Evolutionary conservation across 2,113 vertebrate species (phyloP), one percentile per base, ranked within the genome.

Genomic region (Aptenodytes forsteri): DNA sequence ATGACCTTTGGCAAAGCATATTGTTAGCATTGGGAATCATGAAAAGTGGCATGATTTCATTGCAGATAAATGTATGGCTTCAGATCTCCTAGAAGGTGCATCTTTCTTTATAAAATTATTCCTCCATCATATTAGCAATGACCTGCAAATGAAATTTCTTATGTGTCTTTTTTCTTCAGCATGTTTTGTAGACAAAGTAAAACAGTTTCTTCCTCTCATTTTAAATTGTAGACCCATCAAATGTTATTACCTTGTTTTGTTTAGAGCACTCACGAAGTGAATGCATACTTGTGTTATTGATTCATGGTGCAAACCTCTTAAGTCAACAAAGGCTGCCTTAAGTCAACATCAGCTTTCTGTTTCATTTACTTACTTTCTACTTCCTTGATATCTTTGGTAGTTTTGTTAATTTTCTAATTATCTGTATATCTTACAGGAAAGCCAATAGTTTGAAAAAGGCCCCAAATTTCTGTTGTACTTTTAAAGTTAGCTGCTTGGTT

Each of bases 1-100:
- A 16, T 92, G 86, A 66, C 69, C 64, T 89, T 81, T 95, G 85
- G 46, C 86, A 95, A 89, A 90, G 50, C 85, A 44, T 70, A 30
- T 81, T 95, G 79, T 92, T 97, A 92, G 83, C 72, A 18, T 11
- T 96, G 80, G 89, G 87, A 92, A 38, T 84, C 58, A 58, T 84
- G 90, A 81, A 81, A 90, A 87, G 54, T 87, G 59, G 15, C 83
- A 72, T 87, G 61, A 69, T 95, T 91, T 96, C 83, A 92, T 89
- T 95, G 83, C 94, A 92, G 61, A 82, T 91, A 81, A 92, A 71
- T 91, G 42, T 82, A 81, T 76, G 90, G 58, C 92, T 95, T 95
- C 91, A 91, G 75, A 85, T 77, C 55, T 89, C 44, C 65, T 44
- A 87, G 91, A 87, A 96, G 77, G 87, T 87, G 91, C 89, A 94